Evolutionary conservation across 1,140 invertebrate genomes (phyloP).

Genomic region (Zaprionus davidi): DNA sequence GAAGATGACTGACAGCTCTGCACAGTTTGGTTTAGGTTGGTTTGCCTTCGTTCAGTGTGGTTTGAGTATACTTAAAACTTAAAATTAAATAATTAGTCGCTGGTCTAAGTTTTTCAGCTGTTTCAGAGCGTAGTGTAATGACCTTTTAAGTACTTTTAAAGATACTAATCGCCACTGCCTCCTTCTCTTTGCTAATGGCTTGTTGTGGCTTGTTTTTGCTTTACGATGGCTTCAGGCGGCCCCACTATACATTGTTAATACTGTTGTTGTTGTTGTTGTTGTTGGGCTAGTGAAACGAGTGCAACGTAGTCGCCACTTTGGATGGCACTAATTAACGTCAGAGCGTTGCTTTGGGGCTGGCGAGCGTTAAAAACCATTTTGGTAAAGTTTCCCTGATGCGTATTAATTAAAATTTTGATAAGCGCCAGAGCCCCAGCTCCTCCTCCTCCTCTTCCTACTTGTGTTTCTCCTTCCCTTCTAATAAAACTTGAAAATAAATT

Average conservation of each 20-base stretch:
- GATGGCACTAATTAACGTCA: slow-evolving; percentile 79
- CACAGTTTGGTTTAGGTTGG: slow-evolving; percentile 20
- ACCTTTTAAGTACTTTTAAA: slow-evolving; percentile 83
- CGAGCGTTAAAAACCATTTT: slow-evolving; percentile 61
- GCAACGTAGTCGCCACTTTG: slow-evolving; percentile 63
- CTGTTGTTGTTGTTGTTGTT: slow-evolving; percentile 26
- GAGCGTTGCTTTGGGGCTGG: slow-evolving; percentile 59
- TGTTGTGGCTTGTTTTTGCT: slow-evolving; percentile 43
- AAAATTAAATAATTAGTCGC: slow-evolving; percentile 82
- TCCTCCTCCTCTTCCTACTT: neutral
- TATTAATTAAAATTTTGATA: slow-evolving; percentile 83
- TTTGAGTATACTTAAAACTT: slow-evolving; percentile 74
- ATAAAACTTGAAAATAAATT: slow-evolving; percentile 80
- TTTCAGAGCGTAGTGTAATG: slow-evolving; percentile 60
- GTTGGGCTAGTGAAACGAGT: slow-evolving; percentile 50
- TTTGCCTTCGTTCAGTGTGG: slow-evolving; percentile 4
- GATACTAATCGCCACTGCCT: slow-evolving; percentile 71
- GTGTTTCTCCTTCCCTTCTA: slow-evolving; percentile 31
- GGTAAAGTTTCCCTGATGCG: slow-evolving; percentile 76
- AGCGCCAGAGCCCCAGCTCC: slow-evolving; percentile 36
- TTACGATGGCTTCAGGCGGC: neutral
- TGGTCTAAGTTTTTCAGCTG: slow-evolving; percentile 65
- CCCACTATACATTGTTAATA: neutral
- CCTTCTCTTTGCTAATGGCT: slow-evolving; percentile 52
- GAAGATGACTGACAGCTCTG: slow-evolving; percentile 62